These are phyloP conservation scores for Tapirus indicus DNA, from an alignment of 2,797 vertebrate genomes.

Conservation along the genomic window DNA sequence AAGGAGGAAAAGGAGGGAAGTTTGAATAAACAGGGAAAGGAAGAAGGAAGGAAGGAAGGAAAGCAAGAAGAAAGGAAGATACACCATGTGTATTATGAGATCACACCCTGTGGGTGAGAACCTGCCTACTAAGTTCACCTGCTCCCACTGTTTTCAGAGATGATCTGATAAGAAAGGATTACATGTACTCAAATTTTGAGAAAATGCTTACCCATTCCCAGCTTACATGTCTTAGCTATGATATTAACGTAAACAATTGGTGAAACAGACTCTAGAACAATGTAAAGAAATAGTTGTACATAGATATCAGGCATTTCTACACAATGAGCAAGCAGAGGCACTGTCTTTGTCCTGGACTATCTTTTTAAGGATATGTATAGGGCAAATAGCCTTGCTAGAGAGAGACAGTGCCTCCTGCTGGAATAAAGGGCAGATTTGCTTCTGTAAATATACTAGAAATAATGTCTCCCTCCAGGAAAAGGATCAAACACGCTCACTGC, in stretches of 20 bases:
- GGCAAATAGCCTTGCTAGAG: not conserved
- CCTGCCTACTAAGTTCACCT: not conserved
- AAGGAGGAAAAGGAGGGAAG: not conserved
- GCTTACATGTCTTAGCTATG: not conserved
- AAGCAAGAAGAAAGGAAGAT: not conserved
- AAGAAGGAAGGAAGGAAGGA: not conserved
- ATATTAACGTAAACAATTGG: not conserved
- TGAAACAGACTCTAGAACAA: constrained; percentile 16
- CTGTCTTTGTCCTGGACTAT: not conserved
- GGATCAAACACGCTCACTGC: not conserved
- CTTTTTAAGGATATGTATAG: not conserved
- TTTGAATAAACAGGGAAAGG: not conserved
- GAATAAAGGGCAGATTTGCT: not conserved
- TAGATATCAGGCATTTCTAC: not conserved
- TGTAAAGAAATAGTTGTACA: not conserved
- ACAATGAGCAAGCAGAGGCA: not conserved
- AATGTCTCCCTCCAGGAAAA: not conserved
- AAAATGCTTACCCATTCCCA: constrained; percentile 1
- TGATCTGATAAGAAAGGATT: not conserved
- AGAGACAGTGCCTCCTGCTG: not conserved
- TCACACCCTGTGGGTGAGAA: not conserved
- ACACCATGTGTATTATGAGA: not conserved
- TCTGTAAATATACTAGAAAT: constrained; percentile 50
- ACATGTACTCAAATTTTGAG: not conserved
- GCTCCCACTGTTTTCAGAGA: constrained; percentile 24